Base-by-base conservation (phyloP, 2,888 invertebrate genomes). In the Chalcosyrphus nemorum region DNA sequence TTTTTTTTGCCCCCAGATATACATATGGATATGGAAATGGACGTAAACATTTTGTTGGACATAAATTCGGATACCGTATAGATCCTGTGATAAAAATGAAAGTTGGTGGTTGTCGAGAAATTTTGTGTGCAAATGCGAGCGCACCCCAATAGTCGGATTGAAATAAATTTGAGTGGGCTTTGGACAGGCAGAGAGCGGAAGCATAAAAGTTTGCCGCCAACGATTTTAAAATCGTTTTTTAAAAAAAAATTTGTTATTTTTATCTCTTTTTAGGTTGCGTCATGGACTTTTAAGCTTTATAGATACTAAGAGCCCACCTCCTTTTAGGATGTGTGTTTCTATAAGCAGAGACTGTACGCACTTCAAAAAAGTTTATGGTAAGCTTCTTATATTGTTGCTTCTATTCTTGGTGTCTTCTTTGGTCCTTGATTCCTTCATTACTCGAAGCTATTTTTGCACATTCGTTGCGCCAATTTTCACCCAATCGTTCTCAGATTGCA, bases 31-130 rank as follows among this genome's bases (percentile, higher is more conserved):
- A 80, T 80, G 78, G 77, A 84, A 74, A 84, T 65, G 74, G 59
- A 78, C 68, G 70, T 75, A 65, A 84, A 84, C 84, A 84, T 84
- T 84, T 84, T 84, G 84, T 75, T 80, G 84, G 84, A 80, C 74
- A 84, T 84, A 80, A 84, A 78, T 84, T 84, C 50, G 50, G 52
- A 78, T 78, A 63, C n/a, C 72, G 78, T 63, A 54, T 61, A 74
- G 68, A 74, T 70, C 57, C 70, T 56, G 80, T 65, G 84, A 84
- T 80, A 84, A 84, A 78, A 68, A 74, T 43, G 77, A 82, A 84
- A 68, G 50, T 80, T 80, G 78, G 57, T 52, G 70, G 68, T n/a
- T n/a, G n/a, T n/a, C 74, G 52, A 52, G 72, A 24, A 17, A 68
- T 74, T 61, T 50, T 52, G 32, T 17, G 27, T 4, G 54, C n/a